Evolutionary conservation across 2,888 invertebrate species (phyloP), one percentile per base, ranked within the genome.

Genomic region (Heliconius cydno): DNA sequence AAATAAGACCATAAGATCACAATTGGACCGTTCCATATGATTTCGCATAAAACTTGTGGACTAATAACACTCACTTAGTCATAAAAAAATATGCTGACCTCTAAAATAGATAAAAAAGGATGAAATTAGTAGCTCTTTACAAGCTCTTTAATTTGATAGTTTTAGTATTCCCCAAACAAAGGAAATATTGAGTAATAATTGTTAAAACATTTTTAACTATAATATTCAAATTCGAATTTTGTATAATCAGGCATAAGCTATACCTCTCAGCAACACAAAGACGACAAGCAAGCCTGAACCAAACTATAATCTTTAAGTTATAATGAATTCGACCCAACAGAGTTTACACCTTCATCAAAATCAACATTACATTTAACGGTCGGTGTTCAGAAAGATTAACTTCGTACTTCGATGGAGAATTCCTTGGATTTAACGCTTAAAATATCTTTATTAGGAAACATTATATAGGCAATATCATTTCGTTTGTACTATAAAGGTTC

Each of bases 401-500:
- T 67, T 46, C 34, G 38, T 76, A 78, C 70, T 74, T 74, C 66
- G 57, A 80, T 80, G 67, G 70, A 76, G 22, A 19, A 71, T 28
- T 63, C 30, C 60, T 41, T 30, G 68, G 30, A 15, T 78, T 70
- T 12, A 66, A 71, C 41, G 25, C 38, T 66, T 66, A 57, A 71
- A 34, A 75, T 38, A 25, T 71, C n/a, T 75, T 79, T 79, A 77
- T 81, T 66, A 70, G 70, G 75, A 68, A 41, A 75, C 66, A 30
- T 77, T 74, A 34, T 60, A 60, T 52, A 66, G 25, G 60, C 66
- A 75, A 75, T 80, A 76, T 30, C 66, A 77, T 78, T 68, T 66
- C 78, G 65, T 74, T 28, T 30, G 6, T 65, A 67, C 77, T 30
- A 77, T 79, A 79, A 80, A 79, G 46, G 74, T 78, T 38, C 60